Percentiles rank a stretch among this genome's conserved stretches.
Conservation (phyloP, 2,113 vertebrate genomes). For the Salvelinus alpinus region DNA sequence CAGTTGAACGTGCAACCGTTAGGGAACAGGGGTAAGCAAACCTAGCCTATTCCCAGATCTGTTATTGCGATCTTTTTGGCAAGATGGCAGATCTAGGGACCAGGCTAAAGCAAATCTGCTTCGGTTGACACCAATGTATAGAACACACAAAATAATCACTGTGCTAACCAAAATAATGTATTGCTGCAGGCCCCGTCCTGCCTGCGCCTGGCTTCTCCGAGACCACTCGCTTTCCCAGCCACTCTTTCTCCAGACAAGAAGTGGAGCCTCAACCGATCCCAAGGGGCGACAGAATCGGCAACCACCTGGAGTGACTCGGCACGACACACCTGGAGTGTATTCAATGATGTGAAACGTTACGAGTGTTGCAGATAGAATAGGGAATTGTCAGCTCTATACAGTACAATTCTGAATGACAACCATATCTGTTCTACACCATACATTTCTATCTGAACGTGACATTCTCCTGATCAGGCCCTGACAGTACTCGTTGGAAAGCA, state of each 20-base stretch:
- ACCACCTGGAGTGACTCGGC: slow-evolving; percentile 48
- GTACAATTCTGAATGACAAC: no score
- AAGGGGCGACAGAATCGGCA: slow-evolving; percentile 50
- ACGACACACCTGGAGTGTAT: neutral
- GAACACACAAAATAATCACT: neutral
- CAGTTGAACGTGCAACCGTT: slow-evolving; percentile 15
- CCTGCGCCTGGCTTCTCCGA: neutral
- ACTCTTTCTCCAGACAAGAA: neutral
- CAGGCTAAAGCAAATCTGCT: slow-evolving; percentile 36
- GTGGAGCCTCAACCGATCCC: neutral
- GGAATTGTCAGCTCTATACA: no score
- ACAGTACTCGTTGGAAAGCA: neutral
- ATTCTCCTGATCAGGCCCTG: neutral
- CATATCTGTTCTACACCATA: no score
- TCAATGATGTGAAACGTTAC: no score
- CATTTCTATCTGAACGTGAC: no score
- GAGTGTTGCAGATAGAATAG: no score
- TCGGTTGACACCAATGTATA: neutral
- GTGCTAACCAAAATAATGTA: neutral
- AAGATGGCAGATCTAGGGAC: neutral
- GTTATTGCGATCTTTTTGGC: no score
- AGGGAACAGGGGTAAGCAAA: slow-evolving; percentile 39
- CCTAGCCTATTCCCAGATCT: neutral
- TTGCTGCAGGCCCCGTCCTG: neutral
- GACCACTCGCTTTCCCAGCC: neutral